Percentiles rank a stretch among this genome's conserved stretches.
Evolutionary conservation across 2,797 vertebrate species (phyloP).

Genomic region (Phataginus tetradactyla): DNA sequence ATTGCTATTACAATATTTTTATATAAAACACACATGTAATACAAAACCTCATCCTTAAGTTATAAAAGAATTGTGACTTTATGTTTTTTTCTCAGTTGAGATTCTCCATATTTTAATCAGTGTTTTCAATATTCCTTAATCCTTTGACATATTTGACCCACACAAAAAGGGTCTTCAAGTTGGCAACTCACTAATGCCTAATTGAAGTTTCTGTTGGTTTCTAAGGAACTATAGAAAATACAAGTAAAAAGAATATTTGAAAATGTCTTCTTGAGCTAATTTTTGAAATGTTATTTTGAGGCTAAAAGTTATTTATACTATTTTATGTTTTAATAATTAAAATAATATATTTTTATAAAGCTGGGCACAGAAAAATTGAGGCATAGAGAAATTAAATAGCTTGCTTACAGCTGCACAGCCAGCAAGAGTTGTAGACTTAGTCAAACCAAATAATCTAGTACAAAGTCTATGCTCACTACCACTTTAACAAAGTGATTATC

Average conservation of each 20-base stretch:
- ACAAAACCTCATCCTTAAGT: neutral
- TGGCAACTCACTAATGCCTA: neutral
- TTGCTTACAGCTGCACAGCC: neutral
- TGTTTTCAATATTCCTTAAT: neutral
- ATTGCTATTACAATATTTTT: neutral
- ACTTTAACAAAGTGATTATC: neutral
- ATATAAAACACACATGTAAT: neutral
- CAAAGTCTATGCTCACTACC: neutral
- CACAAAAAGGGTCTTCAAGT: neutral
- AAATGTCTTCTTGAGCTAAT: neutral
- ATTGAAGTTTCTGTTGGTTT: neutral
- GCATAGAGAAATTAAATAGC: neutral
- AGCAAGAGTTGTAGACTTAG: neutral
- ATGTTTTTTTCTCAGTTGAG: neutral
- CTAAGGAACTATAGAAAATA: neutral
- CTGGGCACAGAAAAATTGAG: neutral
- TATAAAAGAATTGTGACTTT: neutral
- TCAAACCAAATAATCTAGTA: neutral
- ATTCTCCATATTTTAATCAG: neutral
- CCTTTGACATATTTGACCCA: neutral
- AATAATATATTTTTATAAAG: neutral
- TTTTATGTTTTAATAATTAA: constrained; percentile 10
- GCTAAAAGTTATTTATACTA: neutral
- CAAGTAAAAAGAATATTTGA: neutral
- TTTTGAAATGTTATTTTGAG: neutral